phyloP scores from a whole-genome alignment of 2,797 vertebrate genomes.

The Hipposideros larvatus region DNA sequence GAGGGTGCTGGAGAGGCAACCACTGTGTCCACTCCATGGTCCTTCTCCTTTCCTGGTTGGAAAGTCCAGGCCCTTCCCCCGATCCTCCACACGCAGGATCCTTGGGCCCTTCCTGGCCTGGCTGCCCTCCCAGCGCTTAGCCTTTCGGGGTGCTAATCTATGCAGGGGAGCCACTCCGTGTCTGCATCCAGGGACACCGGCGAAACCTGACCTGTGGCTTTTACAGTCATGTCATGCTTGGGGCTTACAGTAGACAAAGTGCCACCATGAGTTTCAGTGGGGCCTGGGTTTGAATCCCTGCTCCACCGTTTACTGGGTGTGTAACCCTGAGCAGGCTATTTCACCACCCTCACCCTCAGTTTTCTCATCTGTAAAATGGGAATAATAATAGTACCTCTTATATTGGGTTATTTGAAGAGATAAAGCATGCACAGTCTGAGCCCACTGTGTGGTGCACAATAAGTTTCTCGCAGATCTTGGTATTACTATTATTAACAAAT shows the following conservation, averaged over 20 bases:
- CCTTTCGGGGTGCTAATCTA: not conserved
- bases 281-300: not conserved
- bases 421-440: not conserved
- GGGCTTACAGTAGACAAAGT: not conserved
- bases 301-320: not conserved
- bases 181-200: not conserved
- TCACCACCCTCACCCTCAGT: not conserved
- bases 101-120: not conserved
- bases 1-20: not conserved
- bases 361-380: not conserved
- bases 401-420: not conserved
- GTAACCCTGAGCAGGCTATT: not conserved
- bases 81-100: not conserved
- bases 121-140: not conserved
- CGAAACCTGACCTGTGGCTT: not conserved
- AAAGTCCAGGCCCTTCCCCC: not conserved
- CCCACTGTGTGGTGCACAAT: not conserved
- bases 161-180: not conserved
- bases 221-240: too few species aligned
- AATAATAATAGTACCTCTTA: not conserved
- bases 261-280: not conserved
- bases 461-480: not conserved
- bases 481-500: not conserved
- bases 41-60: not conserved
- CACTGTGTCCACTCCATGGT: accelerated